Evolutionary conservation across 2,113 vertebrate species (phyloP), one percentile per base, ranked within the genome.

Genomic region (Cyprinodon brontotheroides): DNA sequence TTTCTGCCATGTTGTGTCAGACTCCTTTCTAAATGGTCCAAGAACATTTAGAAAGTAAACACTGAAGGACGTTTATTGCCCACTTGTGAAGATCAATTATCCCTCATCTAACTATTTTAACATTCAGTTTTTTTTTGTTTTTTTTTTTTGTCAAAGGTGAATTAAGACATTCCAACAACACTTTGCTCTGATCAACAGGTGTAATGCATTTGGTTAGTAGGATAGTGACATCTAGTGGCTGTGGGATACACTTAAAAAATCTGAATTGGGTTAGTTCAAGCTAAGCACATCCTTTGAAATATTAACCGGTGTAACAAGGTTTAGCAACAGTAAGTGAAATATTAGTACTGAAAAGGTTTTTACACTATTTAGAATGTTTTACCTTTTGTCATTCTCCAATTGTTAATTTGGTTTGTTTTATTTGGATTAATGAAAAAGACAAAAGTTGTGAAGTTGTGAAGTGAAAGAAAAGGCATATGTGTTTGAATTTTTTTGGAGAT

Each of bases 201-300:
- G n/a, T 36, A 39, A 1, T 29, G 29, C 68, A 61, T 69, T 10
- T 7, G 7, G 64, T 37, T 62, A 43, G 60, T 29, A 61, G 3
- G 14, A 77, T 7, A 64, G 47, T 4, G 83, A 87, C 90, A 85
- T 73, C 91, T 92, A 89, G 84, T 84, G 92, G 86, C 36, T 70
- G 8, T 77, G 22, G 50, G 0, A 2, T 61, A 38, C 61, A 71
- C 17, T 65, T 0, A 1, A 29, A 20, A 3, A 41, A 17, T 29
- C 48, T 13, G 6, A 57, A 53, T 20, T n/a, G 14, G 17, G 29
- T 29, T 29, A 29, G 29, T 29, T 29, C 29, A 57, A 57, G 3
- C 20, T 57, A 57, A 57, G 50, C 50, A 57, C 50, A 57, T 20
- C 50, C 50, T n/a, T 6, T n/a, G 17, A 57, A 20, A 20, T 20